These are phyloP conservation scores for Rhinopomastus cyanomelas DNA, from an alignment of 2,113 vertebrate genomes.

Conservation along the genomic window DNA sequence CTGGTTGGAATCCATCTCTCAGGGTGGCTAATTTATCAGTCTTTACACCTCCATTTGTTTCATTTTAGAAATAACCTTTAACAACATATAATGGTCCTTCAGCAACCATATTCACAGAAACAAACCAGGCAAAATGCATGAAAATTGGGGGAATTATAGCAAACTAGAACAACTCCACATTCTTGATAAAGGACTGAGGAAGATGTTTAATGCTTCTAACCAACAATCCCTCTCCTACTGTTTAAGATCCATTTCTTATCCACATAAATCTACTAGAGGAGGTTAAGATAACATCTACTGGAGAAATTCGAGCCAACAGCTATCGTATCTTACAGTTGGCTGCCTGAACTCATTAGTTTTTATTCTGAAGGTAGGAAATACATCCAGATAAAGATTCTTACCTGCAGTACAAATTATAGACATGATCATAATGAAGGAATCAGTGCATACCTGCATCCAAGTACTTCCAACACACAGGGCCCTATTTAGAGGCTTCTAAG, in stretches of 20 bases:
- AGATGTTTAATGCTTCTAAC: not conserved
- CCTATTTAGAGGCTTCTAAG: not conserved
- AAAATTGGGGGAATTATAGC: not conserved
- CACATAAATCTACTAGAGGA: not conserved
- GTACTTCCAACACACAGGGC: not conserved
- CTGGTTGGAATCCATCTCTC: not conserved
- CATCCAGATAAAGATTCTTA: not conserved
- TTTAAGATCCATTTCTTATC: not conserved
- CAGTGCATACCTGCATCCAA: not conserved
- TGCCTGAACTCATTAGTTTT: not conserved
- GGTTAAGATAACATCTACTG: no score
- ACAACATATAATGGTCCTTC: not conserved
- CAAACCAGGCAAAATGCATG: not conserved
- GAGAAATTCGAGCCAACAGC: not conserved
- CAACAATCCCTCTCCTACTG: not conserved
- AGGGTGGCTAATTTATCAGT: not conserved
- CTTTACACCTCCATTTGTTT: not conserved
- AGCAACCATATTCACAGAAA: not conserved
- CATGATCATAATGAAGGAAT: not conserved
- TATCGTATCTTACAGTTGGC: not conserved
- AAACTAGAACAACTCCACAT: not conserved
- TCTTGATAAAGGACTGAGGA: not conserved
- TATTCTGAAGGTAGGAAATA: not conserved
- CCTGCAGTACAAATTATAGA: not conserved
- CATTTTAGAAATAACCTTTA: not conserved